Percentiles rank a stretch among this genome's conserved stretches.
These are phyloP conservation scores for Anneissia japonica DNA, from an alignment of 35 echinoderm and acorn worm species.

Conservation along the genomic window DNA sequence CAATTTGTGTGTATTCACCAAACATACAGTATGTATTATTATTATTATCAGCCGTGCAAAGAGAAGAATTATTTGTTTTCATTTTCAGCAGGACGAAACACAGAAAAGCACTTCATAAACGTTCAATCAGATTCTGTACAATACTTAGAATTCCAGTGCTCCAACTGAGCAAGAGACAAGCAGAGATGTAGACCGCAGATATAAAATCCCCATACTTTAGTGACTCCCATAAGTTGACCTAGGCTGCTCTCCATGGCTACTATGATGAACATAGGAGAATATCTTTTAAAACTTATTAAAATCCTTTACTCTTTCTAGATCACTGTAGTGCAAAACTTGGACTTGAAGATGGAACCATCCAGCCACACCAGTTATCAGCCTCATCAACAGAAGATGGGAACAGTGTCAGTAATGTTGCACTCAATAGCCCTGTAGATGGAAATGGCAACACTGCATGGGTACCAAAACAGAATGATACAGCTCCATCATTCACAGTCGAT, in stretches of 20 bases:
- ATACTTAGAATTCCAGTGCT: too few species aligned
- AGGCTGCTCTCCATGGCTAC: background rate
- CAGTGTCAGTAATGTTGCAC: slow-evolving; percentile 28
- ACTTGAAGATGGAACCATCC: slow-evolving; percentile 23
- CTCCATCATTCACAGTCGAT: slow-evolving; percentile 61
- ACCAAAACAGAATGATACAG: slow-evolving; percentile 28
- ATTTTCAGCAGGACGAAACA: too few species aligned
- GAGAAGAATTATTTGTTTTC: too few species aligned
- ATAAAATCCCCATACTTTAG: too few species aligned
- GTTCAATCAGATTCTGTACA: too few species aligned
- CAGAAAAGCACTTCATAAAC: too few species aligned
- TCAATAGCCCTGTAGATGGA: slow-evolving; percentile 43
- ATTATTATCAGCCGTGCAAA: too few species aligned
- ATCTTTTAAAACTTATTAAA: background rate
- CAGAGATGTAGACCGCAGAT: too few species aligned
- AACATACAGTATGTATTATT: too few species aligned
- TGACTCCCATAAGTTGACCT: background rate
- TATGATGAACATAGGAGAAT: background rate
- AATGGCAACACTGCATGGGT: slow-evolving; percentile 43
- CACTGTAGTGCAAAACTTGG: slow-evolving; percentile 24
- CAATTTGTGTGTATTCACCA: too few species aligned
- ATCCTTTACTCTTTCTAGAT: background rate
- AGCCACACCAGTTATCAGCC: slow-evolving; percentile 22
- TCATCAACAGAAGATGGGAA: slow-evolving; percentile 39
- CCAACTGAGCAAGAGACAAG: too few species aligned